Evolutionary conservation across 2,888 invertebrate species (phyloP), one percentile per base, ranked within the genome.

Genomic region (Thyatira batis): DNA sequence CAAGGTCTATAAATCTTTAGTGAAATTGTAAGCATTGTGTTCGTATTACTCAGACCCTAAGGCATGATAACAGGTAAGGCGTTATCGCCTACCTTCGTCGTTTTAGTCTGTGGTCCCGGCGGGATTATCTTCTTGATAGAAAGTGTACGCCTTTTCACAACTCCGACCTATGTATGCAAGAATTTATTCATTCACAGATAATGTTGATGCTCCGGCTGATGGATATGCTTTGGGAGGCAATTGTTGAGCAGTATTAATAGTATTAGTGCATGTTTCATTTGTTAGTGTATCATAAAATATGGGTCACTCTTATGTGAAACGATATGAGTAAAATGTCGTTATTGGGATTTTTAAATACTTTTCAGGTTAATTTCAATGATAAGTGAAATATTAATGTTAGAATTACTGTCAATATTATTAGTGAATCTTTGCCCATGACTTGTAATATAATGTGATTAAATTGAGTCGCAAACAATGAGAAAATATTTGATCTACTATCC

Each of bases 121-220:
- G 90, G 89, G 49, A 89, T 89, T 58, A 90, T 89, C 89, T 90
- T 92, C 91, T 91, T 91, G 78, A 92, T 91, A 77, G 91, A 90
- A 71, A 92, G 85, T 63, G 91, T 89, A 60, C 92, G 86, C 73
- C 85, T 82, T 84, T 90, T 91, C 81, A 84, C 87, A 71, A 85
- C 79, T 67, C 89, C 90, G 70, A 89, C 82, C 90, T 89, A 89
- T 67, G 73, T 78, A 76, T 63, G 75, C 66, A 82, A 84, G 67
- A 82, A 69, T 70, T 60, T 64, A 56, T 57, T 56, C 59, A 30
- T 68, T 60, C 60, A 58, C 63, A 48, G 48, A 20, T 48, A 48
- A 46, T 46, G 11, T 39, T 39, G 39, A n/a, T 8, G 6, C 17
- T 17, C 8, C 17, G n/a, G 0, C n/a, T 5, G 4, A 33, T 5